These are phyloP conservation scores for Mystacornis crossleyi DNA, from an alignment of 2,113 vertebrate species.

Conservation along the genomic window DNA sequence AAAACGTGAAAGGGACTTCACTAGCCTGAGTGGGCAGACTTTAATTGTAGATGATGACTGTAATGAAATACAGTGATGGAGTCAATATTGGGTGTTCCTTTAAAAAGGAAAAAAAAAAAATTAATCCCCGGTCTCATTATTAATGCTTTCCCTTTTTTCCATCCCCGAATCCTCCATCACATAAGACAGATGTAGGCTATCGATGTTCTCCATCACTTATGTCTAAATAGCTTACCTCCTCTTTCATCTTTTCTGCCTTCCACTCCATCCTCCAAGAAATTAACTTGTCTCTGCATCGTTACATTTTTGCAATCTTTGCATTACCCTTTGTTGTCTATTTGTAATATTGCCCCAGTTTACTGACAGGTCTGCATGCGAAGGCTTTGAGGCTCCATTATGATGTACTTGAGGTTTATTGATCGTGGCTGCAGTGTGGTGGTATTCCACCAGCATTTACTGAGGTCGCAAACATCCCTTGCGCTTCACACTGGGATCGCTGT, in stretches of 20 bases:
- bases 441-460: conserved; percentile 21
- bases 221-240: not conserved
- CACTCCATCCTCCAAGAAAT: not conserved
- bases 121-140: not conserved
- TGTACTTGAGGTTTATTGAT: conserved; percentile 27
- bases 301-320: not conserved
- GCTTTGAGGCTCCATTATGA: conserved; percentile 18
- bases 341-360: conserved; percentile 28
- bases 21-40: not conserved
- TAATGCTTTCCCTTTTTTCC: not conserved
- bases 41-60: not conserved
- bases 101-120: not conserved
- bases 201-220: not conserved
- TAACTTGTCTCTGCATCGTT: not conserved
- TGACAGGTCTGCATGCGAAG: not conserved
- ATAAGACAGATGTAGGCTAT: not conserved
- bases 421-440: not conserved
- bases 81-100: not conserved
- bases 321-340: conserved; percentile 6
- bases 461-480: not conserved
- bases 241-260: conserved; percentile 25
- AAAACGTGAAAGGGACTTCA: not conserved
- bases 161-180: not conserved
- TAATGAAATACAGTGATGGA: not conserved
- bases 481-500: not conserved